These are phyloP conservation scores for Brachionichthys hirsutus DNA, from an alignment of 2,113 vertebrate species.

Conservation along the genomic window DNA sequence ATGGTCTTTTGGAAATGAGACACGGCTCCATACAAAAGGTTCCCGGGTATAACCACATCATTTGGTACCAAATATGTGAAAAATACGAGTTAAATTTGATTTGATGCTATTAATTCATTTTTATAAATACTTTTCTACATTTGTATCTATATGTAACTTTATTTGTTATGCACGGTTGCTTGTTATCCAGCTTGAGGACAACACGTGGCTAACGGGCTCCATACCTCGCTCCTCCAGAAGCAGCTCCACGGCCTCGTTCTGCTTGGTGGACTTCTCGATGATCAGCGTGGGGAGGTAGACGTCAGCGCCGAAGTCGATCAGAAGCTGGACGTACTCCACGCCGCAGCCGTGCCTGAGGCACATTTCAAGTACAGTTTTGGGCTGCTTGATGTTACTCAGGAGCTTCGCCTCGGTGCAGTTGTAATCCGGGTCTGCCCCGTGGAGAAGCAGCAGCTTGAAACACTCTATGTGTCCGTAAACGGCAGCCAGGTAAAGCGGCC, in stretches of 20 bases:
- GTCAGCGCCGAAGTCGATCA: constrained; percentile 94
- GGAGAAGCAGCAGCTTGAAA: constrained; percentile 85
- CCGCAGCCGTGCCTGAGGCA: constrained; percentile 79
- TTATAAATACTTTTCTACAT: too few relatives aligned
- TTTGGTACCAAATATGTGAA: too few relatives aligned
- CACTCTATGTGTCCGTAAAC: constrained; percentile 91
- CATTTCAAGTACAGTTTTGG: constrained; percentile 81
- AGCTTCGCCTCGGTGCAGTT: constrained; percentile 73
- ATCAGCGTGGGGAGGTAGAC: constrained; percentile 84
- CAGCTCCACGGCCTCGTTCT: constrained; percentile 81
- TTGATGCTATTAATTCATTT: too few relatives aligned
- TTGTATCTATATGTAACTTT: too few relatives aligned
- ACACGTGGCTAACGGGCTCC: neutral
- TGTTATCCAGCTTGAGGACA: too few relatives aligned
- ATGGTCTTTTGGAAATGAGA: too few relatives aligned
- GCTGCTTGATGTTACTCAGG: constrained; percentile 71
- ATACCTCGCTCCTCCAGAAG: constrained; percentile 88
- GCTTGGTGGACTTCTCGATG: constrained; percentile 65
- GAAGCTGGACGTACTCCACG: constrained; percentile 82
- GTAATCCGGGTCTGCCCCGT: constrained; percentile 83
- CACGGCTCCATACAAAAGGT: too few relatives aligned
- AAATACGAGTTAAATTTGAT: too few relatives aligned
- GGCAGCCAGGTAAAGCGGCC: constrained; percentile 89
- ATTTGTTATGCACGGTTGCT: too few relatives aligned
- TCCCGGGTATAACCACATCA: too few relatives aligned